A percentile compares a stretch with the other conserved stretches of the same genome.
These are phyloP conservation scores for Mastomys natalensis DNA, from an alignment of 2,113 vertebrate species.

Conservation along the genomic window DNA sequence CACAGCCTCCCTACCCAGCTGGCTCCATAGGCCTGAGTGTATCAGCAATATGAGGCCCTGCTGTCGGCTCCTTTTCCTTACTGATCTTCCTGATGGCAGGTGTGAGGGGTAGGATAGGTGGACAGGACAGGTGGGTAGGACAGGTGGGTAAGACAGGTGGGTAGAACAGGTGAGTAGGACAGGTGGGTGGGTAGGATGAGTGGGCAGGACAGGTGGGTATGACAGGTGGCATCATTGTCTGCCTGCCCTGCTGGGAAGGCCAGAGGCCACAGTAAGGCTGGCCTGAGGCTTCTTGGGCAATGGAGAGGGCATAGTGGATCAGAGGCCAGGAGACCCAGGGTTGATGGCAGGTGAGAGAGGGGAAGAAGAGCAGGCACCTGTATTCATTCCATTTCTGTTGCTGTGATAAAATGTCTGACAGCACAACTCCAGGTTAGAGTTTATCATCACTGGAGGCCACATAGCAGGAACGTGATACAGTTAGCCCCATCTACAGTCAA, in stretches of 20 bases:
- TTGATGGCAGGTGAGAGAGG: too few relatives aligned
- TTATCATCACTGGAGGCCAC: not conserved
- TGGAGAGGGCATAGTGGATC: not conserved
- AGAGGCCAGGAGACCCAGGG: not conserved
- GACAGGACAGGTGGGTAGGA: too few relatives aligned
- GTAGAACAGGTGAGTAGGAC: too few relatives aligned
- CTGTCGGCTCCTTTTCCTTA: constrained; percentile 19
- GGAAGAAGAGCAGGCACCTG: too few relatives aligned
- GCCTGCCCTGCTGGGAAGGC: not conserved
- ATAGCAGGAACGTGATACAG: not conserved
- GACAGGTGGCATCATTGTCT: not conserved
- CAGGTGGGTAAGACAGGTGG: too few relatives aligned
- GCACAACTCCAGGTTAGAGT: not conserved
- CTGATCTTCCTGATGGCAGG: constrained; percentile 46
- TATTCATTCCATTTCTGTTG: not conserved
- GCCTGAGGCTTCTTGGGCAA: not conserved
- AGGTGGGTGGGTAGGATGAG: too few relatives aligned
- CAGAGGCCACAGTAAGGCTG: not conserved
- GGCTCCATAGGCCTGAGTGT: not conserved
- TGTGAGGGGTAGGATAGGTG: not conserved
- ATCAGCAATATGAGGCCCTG: not conserved
- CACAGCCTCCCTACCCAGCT: not conserved
- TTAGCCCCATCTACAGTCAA: not conserved
- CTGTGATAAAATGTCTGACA: not conserved
- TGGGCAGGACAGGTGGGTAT: not conserved